Evolutionary conservation across 2,888 invertebrate species (phyloP).

Genomic region (Eupithecia exiguata): DNA sequence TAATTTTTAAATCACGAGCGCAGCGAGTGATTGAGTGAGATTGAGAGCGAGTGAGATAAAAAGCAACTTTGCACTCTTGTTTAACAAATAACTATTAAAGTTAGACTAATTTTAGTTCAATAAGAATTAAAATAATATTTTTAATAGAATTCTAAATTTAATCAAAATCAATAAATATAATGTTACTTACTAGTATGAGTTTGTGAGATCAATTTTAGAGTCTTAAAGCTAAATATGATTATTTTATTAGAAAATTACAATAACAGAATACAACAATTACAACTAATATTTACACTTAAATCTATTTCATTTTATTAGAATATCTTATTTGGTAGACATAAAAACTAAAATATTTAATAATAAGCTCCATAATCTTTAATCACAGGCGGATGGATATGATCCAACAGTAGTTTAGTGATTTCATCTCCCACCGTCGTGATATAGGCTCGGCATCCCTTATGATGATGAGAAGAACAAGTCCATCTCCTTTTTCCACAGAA

Average conservation of each 20-base stretch:
- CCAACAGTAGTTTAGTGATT: constrained; percentile 26
- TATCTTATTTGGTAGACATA: too few relatives aligned
- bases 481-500: constrained; percentile 18
- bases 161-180: not conserved
- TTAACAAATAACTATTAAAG: too few relatives aligned
- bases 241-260: too few relatives aligned
- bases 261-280: too few relatives aligned
- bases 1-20: too few relatives aligned
- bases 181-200: not conserved
- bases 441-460: constrained; percentile 6
- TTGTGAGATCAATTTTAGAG: not conserved
- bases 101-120: too few relatives aligned
- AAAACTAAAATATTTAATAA: too few relatives aligned
- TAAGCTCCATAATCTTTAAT: not conserved
- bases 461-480: constrained; percentile 6
- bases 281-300: too few relatives aligned
- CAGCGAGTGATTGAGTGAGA: too few relatives aligned
- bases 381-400: not conserved
- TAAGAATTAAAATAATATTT: not conserved
- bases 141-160: not conserved
- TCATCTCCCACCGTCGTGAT: constrained; percentile 36
- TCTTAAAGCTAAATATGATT: not conserved
- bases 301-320: too few relatives aligned
- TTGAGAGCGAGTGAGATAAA: too few relatives aligned
- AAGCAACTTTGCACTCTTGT: too few relatives aligned